Base-by-base conservation (phyloP, 2,797 vertebrate species). In the Bovichtus diacanthus region DNA sequence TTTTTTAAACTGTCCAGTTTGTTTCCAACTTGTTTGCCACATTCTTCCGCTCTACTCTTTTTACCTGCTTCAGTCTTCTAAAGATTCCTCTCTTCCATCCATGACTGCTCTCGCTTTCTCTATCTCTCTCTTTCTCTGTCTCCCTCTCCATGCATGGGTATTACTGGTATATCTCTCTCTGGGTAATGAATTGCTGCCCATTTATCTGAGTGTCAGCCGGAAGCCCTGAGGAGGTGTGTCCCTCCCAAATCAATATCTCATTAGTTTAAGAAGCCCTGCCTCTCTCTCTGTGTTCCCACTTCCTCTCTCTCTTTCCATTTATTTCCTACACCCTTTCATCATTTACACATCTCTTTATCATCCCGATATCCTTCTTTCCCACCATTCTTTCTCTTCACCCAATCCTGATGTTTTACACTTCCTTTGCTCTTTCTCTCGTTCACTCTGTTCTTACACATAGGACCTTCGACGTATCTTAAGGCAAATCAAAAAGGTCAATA, bases 221-320 rank as follows among this genome's bases (percentile, higher is more conserved):
- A 86, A 86, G 76, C 89, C 89, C 86, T 77, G 58, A 80, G 80
- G 82, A 88, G 88, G 90, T 86, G 87, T 89, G 86, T 90, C 88
- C 91, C 84, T 76, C 74, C 79, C 82, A 84, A 90, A 94, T 94
- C 91, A 94, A 94, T 93, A 94, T 88, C 90, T 93, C 90, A 94
- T 93, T 93, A 92, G 88, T 91, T 92, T 93, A 92, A 92, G 88
- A 87, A 90, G 87, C 84, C 80, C 84, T 86, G 75, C 80, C 85
- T 90, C 78, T 82, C 80, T 82, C 67, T 70, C 25, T 72, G 13
- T 61, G n/a, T 10, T 21, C 10, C 6, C 11, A 36, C 36, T 51
- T 47, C 44, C 18, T 43, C 27, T 41, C 68, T 51, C 27, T 38
- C 39, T 58, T 46, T 76, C 61, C 21, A 34, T 77, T 64, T 51